These are phyloP conservation scores for Apocrypta bakeri DNA, from an alignment of 1,140 invertebrate species.

Conservation along the genomic window DNA sequence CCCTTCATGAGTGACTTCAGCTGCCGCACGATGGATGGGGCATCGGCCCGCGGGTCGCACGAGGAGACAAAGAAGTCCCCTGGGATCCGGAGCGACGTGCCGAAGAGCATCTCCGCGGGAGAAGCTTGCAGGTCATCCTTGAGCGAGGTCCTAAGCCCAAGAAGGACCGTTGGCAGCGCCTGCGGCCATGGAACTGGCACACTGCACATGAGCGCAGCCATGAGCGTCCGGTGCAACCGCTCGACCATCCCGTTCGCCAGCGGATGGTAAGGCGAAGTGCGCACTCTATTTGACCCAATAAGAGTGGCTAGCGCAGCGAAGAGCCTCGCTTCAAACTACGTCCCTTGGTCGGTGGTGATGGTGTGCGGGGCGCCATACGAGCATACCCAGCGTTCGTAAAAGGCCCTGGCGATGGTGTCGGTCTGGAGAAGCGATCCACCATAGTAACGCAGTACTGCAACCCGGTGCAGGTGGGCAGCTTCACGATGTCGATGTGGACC, in stretches of 20 bases:
- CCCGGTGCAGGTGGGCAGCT: neutral
- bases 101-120: slow-evolving; percentile 60
- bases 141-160: neutral
- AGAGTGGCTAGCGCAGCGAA: no score
- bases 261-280: slow-evolving; percentile 57
- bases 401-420: neutral
- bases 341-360: no score
- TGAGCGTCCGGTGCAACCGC: slow-evolving; percentile 59
- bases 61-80: slow-evolving; percentile 48
- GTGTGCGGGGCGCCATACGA: no score
- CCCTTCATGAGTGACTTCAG: no score
- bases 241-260: slow-evolving; percentile 63
- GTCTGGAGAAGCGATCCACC: slow-evolving; percentile 40
- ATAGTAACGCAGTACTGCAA: slow-evolving; percentile 35
- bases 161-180: slow-evolving; percentile 37
- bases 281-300: neutral
- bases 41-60: neutral
- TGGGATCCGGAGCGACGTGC: slow-evolving; percentile 52
- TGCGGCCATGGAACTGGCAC: slow-evolving; percentile 53
- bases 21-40: neutral
- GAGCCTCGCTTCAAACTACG: no score
- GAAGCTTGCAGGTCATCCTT: slow-evolving; percentile 53
- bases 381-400: slow-evolving; percentile 58
- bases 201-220: slow-evolving; percentile 59
- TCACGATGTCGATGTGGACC: slow-evolving; percentile 45